Percentiles rank a stretch among this genome's conserved stretches.
Conservation (phyloP, 2,888 invertebrate species). For the Rutpela maculata region DNA sequence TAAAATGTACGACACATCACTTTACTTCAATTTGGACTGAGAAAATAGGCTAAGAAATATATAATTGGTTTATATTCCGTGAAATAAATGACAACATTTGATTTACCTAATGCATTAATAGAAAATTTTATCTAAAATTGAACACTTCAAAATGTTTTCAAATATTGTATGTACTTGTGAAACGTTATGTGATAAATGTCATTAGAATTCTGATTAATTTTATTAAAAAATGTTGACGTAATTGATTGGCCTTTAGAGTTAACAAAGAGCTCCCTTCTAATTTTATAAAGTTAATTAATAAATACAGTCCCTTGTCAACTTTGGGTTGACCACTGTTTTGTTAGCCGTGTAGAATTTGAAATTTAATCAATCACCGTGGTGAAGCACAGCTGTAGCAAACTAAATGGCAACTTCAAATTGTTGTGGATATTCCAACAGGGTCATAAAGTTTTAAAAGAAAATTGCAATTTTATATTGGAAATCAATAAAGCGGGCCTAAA, state of each 20-base stretch:
- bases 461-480: too few relatives aligned
- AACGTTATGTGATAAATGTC: background rate
- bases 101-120: too few relatives aligned
- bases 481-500: too few relatives aligned
- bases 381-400: constrained; percentile 25
- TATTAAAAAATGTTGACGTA: background rate
- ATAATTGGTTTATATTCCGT: too few relatives aligned
- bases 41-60: too few relatives aligned
- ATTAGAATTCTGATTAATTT: background rate
- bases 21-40: background rate
- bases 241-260: background rate
- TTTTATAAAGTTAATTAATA: constrained; percentile 31
- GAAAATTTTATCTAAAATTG: too few relatives aligned
- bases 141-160: too few relatives aligned
- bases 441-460: too few relatives aligned
- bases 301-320: constrained; percentile 30
- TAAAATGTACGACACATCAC: background rate
- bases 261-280: constrained; percentile 1
- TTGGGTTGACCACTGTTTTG: constrained; percentile 31
- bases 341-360: constrained; percentile 36
- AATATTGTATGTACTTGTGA: too few relatives aligned
- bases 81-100: too few relatives aligned
- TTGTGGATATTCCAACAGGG: background rate
- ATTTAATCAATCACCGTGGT: constrained; percentile 31
- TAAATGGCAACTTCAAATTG: constrained; percentile 2